Base-by-base conservation (phyloP, 1,140 invertebrate species). In the Potamilus streckersoni region DNA sequence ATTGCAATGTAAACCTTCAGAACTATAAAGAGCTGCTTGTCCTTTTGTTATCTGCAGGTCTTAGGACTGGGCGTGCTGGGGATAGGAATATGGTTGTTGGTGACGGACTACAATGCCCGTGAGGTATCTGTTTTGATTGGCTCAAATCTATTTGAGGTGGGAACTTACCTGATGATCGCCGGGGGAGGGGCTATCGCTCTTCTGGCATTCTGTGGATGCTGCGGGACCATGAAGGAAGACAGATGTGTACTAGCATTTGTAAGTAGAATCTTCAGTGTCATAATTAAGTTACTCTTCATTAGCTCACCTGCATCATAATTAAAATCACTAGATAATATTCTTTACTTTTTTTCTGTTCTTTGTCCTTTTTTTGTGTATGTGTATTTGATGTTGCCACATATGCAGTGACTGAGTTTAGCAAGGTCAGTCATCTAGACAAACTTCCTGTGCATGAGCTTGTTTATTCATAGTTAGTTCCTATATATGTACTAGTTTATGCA, bases 181-280 rank as follows among this genome's bases (percentile, higher is more conserved):
- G 86, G 84, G 8, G 86, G 86, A 27, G 86, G 86, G 15, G 76
- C 85, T 15, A 83, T 88, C 63, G 84, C 86, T 0, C 78, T 88
- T 15, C 79, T 88, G 19, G 86, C 86, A 6, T 88, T 88, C 77
- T 88, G 86, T 80, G 86, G 86, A 11, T 88, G 86, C 76, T 88
- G 86, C 71, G 86, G 86, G 8, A 88, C 86, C 16, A 88, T 88
- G 82, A 79, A 84, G 27, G 86, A 88, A 75, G 86, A 88, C 72
- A 86, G 77, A 82, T 88, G 85, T 81, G 85, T 88, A 20, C 78
- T 88, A 31, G 86, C 84, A 67, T 88, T 88, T 86, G 86, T 88
- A 82, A 86, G 86, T 86, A 60, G 60, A 31, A 13, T 31, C 13
- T 67, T 71, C 31, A 27, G 70, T 4, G 19, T 49, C 38, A 49